phyloP scores from a whole-genome alignment of 1,140 invertebrate species.

The Drosophila takahashii region DNA sequence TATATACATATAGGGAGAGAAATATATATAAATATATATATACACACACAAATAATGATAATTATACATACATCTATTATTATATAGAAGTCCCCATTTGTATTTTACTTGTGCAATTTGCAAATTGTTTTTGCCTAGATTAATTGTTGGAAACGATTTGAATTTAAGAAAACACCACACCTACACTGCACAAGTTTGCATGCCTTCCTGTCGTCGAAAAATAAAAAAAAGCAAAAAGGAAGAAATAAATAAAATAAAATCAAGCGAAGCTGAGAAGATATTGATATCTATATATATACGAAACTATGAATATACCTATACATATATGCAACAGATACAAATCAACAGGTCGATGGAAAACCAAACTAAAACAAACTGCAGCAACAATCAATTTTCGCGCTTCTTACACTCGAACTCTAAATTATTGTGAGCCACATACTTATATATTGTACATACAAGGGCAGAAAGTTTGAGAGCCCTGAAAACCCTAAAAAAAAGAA shows the following conservation, averaged over 20 bases:
- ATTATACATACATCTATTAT: conserved; percentile 19
- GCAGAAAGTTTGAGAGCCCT: conserved; percentile 8
- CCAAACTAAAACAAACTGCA: conserved; percentile 50
- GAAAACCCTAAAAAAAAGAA: neutral
- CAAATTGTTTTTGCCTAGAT: conserved; percentile 48
- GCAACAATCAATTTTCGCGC: conserved; percentile 78
- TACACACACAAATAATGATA: conserved; percentile 12
- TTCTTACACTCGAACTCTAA: conserved; percentile 49
- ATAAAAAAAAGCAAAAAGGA: neutral
- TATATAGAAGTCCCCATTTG: conserved; percentile 27
- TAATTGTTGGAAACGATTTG: conserved; percentile 31
- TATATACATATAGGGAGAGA: conserved; percentile 14
- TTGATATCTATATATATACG: conserved; percentile 41
- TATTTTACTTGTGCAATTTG: conserved; percentile 47
- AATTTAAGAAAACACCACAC: conserved; percentile 22
- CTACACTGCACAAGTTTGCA: conserved; percentile 51
- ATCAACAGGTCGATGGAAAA: conserved; percentile 28
- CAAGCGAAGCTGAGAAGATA: conserved; percentile 9
- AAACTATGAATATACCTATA: conserved; percentile 27
- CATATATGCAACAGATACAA: conserved; percentile 40
- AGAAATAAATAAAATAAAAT: conserved; percentile 1
- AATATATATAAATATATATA: conserved; percentile 27
- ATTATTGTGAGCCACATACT: conserved; percentile 28
- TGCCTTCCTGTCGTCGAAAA: conserved; percentile 49
- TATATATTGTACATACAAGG: conserved; percentile 51